These are phyloP conservation scores for Miltochrista miniata DNA, from an alignment of 2,888 invertebrate genomes.

Conservation along the genomic window DNA sequence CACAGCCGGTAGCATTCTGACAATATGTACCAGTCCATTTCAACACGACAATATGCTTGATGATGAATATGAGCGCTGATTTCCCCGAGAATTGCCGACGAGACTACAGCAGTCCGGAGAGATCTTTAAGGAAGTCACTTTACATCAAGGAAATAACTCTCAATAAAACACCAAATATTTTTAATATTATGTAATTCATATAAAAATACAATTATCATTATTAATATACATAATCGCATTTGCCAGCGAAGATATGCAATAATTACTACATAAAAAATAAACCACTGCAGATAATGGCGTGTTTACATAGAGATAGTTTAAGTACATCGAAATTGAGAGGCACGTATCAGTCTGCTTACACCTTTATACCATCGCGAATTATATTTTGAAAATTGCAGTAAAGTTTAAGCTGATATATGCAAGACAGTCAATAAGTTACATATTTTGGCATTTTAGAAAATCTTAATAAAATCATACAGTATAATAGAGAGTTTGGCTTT, in stretches of 20 bases:
- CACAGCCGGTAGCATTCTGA: too few relatives aligned
- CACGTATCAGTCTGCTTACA: constrained; percentile 62
- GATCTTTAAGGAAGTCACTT: too few relatives aligned
- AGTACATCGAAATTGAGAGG: constrained; percentile 64
- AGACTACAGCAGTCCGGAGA: too few relatives aligned
- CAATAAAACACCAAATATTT: constrained; percentile 50
- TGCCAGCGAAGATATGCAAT: constrained; percentile 67
- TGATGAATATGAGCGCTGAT: too few relatives aligned
- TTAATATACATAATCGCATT: constrained; percentile 74
- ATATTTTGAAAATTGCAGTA: constrained; percentile 24
- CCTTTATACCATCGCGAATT: constrained; percentile 19
- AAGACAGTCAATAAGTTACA: constrained; percentile 25
- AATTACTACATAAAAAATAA: constrained; percentile 55
- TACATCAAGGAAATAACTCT: too few relatives aligned
- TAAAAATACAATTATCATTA: constrained; percentile 79
- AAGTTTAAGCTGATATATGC: constrained; percentile 27
- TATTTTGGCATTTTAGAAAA: constrained; percentile 38
- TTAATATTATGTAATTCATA: constrained; percentile 72
- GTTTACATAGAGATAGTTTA: constrained; percentile 56
- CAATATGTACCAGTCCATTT: too few relatives aligned
- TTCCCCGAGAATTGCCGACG: too few relatives aligned
- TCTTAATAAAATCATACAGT: constrained; percentile 27
- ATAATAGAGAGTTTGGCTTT: constrained; percentile 30
- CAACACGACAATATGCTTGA: too few relatives aligned
- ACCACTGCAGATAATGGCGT: constrained; percentile 62